Conservation (phyloP, 2,797 vertebrate genomes). For the Linurgus olivaceus region DNA sequence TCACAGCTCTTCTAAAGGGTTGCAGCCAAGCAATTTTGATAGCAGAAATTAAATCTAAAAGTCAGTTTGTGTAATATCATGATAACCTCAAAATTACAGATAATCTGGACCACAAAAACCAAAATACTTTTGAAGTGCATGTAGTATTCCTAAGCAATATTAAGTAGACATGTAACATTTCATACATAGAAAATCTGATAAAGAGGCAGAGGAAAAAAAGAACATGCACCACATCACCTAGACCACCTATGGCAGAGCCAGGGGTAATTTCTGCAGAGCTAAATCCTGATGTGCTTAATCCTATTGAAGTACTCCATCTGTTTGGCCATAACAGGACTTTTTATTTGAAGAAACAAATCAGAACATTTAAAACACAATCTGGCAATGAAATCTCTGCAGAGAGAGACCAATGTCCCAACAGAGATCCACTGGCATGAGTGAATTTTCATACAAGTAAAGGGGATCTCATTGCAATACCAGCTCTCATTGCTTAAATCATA, state of each 20-base stretch:
- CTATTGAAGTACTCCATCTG: neutral
- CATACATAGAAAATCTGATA: neutral
- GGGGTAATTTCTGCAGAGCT: neutral
- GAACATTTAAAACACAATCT: neutral
- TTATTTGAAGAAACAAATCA: neutral
- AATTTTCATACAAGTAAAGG: neutral
- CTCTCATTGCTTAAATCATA: neutral
- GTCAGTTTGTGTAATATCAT: neutral
- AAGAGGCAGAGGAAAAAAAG: neutral
- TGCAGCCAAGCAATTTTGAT: neutral
- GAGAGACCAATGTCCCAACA: neutral
- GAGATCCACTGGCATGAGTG: neutral
- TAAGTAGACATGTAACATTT: neutral
- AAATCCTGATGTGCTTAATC: neutral
- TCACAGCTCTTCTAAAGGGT: neutral
- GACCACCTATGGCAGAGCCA: neutral
- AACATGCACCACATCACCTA: rapidly evolving
- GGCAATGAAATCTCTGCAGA: neutral
- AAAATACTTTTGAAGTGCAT: neutral
- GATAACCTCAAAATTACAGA: neutral
- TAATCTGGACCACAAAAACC: neutral
- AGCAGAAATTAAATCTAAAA: neutral
- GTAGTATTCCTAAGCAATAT: neutral
- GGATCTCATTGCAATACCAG: neutral
- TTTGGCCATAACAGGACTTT: neutral